phyloP scores from a whole-genome alignment of 2,888 invertebrate genomes.

The Standfussiana lucernea region DNA sequence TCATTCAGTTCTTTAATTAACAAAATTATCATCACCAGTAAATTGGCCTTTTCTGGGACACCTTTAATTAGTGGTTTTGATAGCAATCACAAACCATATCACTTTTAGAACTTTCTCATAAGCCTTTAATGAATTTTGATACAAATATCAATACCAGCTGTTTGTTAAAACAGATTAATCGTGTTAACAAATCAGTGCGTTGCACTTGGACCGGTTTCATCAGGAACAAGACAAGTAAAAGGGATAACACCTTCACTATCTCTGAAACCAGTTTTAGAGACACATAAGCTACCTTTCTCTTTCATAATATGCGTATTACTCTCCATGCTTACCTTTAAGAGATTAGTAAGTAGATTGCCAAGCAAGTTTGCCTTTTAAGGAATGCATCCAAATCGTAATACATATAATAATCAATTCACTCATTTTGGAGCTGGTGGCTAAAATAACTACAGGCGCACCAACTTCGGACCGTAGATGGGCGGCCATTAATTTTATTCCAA shows the following conservation, averaged over 20 bases:
- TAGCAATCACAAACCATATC: not conserved
- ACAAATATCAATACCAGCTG: not conserved
- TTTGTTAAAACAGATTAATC: conserved; percentile 2
- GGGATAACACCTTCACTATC: conserved; percentile 63
- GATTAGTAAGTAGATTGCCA: conserved; percentile 22
- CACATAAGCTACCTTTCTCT: conserved; percentile 63
- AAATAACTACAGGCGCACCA: not conserved
- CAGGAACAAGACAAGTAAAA: conserved; percentile 63
- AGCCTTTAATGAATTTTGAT: not conserved
- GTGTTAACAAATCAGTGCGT: conserved; percentile 37
- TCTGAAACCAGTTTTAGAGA: conserved; percentile 58
- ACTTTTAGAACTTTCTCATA: conserved; percentile 7
- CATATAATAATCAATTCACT: not conserved
- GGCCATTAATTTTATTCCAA: not conserved
- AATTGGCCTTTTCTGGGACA: no score
- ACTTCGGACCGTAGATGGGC: not conserved
- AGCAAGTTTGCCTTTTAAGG: not conserved
- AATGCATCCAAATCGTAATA: not conserved
- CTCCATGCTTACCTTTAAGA: conserved; percentile 28
- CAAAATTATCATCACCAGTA: not conserved
- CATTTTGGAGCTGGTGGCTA: not conserved
- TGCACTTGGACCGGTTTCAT: conserved; percentile 56
- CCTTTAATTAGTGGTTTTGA: not conserved
- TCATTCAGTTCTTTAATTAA: not conserved
- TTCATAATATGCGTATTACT: conserved; percentile 39